Evolutionary conservation across 2,888 invertebrate species (phyloP).

Genomic region (Eristalinus aeneus): DNA sequence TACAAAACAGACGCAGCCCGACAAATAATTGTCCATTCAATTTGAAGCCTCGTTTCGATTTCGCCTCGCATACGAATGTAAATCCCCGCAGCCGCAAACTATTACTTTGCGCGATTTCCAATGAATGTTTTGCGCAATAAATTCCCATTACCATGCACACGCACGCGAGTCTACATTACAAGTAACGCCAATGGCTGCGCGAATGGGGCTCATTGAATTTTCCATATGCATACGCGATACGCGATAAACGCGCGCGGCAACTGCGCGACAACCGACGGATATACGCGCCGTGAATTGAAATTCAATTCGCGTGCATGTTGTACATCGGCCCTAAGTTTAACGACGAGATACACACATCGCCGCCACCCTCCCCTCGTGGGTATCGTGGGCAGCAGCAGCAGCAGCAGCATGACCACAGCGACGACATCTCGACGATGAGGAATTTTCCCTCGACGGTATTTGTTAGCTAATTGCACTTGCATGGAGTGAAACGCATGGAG

Average conservation of each 20-base stretch:
- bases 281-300: constrained; percentile 65
- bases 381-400: neutral
- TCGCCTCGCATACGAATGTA: constrained; percentile 1
- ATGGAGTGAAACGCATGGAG: constrained; percentile 18
- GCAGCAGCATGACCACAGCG: neutral
- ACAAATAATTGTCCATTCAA: constrained; percentile 32
- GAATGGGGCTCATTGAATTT: constrained; percentile 40
- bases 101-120: constrained; percentile 66
- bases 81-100: constrained; percentile 26
- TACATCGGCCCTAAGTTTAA: constrained; percentile 69
- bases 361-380: neutral
- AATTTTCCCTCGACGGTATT: constrained; percentile 65
- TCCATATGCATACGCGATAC: constrained; percentile 30
- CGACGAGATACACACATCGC: neutral
- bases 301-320: constrained; percentile 70
- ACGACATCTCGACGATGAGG: constrained; percentile 52
- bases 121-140: constrained; percentile 66
- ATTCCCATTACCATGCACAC: constrained; percentile 68
- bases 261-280: constrained; percentile 60
- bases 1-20: neutral
- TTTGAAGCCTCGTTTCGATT: constrained; percentile 4
- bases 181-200: constrained; percentile 61
- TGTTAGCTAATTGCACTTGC: constrained; percentile 66
- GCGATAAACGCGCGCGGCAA: constrained; percentile 64
- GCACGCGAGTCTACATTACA: constrained; percentile 64